These are phyloP conservation scores for Chymomyza fuscimana DNA, from an alignment of 2,888 invertebrate genomes.

Conservation along the genomic window DNA sequence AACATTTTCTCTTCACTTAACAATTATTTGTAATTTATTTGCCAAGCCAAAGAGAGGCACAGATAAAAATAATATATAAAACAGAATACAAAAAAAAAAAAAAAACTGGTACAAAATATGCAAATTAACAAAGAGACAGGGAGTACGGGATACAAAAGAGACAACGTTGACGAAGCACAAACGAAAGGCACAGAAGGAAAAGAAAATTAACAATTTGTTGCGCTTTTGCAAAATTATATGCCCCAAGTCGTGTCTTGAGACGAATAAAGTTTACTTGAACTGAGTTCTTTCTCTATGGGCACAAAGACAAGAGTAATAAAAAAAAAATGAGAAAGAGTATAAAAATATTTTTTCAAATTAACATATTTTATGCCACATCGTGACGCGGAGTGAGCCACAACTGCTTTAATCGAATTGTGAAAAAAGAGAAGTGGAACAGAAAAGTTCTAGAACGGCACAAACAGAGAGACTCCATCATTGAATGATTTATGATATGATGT, in stretches of 20 bases:
- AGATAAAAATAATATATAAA: conserved; percentile 13
- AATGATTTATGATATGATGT: conserved; percentile 62
- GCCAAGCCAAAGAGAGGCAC: conserved; percentile 7
- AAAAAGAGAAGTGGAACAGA: background rate
- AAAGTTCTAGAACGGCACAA: background rate
- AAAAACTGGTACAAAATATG: conserved; percentile 56
- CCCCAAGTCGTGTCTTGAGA: conserved; percentile 23
- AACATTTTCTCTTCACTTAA: conserved; percentile 33
- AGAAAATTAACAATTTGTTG: conserved; percentile 73
- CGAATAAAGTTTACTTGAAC: background rate
- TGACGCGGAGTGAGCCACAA: conserved; percentile 24
- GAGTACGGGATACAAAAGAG: background rate
- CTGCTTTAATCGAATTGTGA: conserved; percentile 35
- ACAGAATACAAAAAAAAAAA: background rate
- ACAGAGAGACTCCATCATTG: conserved; percentile 20
- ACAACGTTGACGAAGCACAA: background rate
- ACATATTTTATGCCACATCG: conserved; percentile 64
- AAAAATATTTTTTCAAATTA: conserved; percentile 50
- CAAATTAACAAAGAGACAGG: conserved; percentile 52
- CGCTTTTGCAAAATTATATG: conserved; percentile 66
- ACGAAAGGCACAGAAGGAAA: conserved; percentile 28
- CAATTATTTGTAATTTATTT: conserved; percentile 46
- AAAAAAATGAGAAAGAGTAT: conserved; percentile 1
- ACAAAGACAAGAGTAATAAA: conserved; percentile 25
- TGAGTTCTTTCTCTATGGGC: background rate